These are phyloP conservation scores for Geotrupes spiniger DNA, from an alignment of 2,888 invertebrate species.

Conservation along the genomic window DNA sequence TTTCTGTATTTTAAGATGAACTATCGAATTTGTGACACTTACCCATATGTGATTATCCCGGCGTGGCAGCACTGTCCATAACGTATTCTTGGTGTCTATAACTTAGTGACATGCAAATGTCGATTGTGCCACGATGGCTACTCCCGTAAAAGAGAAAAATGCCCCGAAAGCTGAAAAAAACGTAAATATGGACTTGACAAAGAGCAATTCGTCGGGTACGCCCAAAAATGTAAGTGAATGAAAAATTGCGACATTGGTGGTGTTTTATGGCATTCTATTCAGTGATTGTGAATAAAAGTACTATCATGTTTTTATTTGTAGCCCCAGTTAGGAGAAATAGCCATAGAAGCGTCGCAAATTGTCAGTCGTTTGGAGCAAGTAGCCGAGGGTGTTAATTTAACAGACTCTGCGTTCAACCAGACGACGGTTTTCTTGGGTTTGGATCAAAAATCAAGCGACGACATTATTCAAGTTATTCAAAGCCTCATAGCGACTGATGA, in stretches of 20 bases:
- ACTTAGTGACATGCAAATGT: background rate
- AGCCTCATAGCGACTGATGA: conserved; percentile 61
- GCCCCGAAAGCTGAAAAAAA: conserved; percentile 31
- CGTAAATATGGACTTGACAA: conserved; percentile 34
- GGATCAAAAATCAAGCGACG: conserved; percentile 51
- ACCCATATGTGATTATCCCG: no score
- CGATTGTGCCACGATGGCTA: conserved; percentile 41
- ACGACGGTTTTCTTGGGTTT: conserved; percentile 47
- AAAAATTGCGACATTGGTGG: no score
- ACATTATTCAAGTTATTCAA: conserved; percentile 60
- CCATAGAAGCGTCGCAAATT: conserved; percentile 50
- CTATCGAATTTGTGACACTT: no score
- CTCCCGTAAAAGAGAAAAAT: conserved; percentile 32
- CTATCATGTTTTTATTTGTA: conserved; percentile 25
- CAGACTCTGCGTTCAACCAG: conserved; percentile 37
- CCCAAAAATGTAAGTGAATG: conserved; percentile 31
- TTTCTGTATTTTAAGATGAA: no score
- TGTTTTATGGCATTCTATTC: no score
- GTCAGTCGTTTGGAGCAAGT: conserved; percentile 50
- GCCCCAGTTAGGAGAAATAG: conserved; percentile 48
- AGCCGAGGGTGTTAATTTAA: conserved; percentile 40
- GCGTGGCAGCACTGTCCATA: no score
- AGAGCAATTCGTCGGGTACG: conserved; percentile 23
- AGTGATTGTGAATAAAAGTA: no score
- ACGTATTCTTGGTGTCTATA: no score